Conservation (phyloP, 1,140 invertebrate genomes). For the Micrasema longulum region DNA sequence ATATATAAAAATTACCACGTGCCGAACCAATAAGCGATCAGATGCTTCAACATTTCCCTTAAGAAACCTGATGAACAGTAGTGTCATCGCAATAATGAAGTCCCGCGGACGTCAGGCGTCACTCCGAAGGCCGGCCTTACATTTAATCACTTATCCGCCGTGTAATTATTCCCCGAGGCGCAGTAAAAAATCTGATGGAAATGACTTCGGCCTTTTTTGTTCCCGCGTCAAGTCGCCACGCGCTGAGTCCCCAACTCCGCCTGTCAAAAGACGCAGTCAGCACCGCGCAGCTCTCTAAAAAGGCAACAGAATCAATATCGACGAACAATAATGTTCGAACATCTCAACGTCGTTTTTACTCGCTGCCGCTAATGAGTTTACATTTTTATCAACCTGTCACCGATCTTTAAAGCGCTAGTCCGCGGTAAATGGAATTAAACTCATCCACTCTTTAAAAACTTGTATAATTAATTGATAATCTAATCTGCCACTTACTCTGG, state of each 20-base stretch:
- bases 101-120: background rate
- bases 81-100: slow-evolving; percentile 2
- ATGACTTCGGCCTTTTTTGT: slow-evolving; percentile 21
- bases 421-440: background rate
- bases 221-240: slow-evolving; percentile 21
- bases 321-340: background rate
- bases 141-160: slow-evolving; percentile 33
- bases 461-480: too few relatives aligned
- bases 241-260: slow-evolving; percentile 5
- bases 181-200: slow-evolving; percentile 6
- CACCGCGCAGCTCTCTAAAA: slow-evolving; percentile 2
- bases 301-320: background rate
- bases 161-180: slow-evolving; percentile 25
- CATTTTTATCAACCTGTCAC: background rate
- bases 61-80: background rate
- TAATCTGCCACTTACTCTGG: too few relatives aligned
- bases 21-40: too few relatives aligned
- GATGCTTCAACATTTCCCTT: background rate
- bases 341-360: background rate
- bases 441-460: background rate
- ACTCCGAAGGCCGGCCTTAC: slow-evolving; percentile 16
- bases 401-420: background rate
- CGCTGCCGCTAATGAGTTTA: background rate
- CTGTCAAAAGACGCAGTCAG: background rate
- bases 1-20: too few relatives aligned